These are phyloP conservation scores for Glaucidium brasilianum DNA, from an alignment of 2,113 vertebrate species.

Conservation along the genomic window DNA sequence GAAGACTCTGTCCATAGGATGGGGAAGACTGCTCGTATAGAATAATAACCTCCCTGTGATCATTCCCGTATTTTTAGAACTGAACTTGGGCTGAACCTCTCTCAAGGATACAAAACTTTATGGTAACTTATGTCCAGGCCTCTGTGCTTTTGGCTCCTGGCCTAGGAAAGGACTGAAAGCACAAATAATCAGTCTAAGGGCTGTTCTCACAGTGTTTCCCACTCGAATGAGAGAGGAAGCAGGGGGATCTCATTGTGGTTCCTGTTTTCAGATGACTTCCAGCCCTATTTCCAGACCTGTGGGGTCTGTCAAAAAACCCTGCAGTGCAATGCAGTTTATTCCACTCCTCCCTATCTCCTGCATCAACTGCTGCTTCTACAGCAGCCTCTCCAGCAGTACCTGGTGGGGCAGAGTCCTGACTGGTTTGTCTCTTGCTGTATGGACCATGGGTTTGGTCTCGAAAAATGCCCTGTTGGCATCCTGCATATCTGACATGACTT, in stretches of 20 bases:
- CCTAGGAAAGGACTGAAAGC: slow-evolving; percentile 28
- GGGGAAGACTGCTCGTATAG: neutral
- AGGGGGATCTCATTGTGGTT: neutral
- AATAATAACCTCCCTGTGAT: neutral
- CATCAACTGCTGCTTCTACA: neutral
- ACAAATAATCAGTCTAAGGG: neutral
- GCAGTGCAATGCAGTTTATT: neutral
- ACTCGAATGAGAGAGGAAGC: neutral
- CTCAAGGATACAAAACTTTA: slow-evolving; percentile 24
- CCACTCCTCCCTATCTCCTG: neutral
- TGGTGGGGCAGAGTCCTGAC: neutral
- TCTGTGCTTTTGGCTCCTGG: slow-evolving; percentile 22
- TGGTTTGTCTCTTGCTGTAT: rapidly evolving
- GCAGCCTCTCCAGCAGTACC: neutral
- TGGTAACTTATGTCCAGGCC: neutral
- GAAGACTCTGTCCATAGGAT: neutral
- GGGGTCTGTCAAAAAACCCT: neutral
- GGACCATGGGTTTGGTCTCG: rapidly evolving
- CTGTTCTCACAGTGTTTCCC: neutral
- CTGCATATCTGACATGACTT: neutral
- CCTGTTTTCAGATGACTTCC: neutral
- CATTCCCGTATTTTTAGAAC: slow-evolving; percentile 31
- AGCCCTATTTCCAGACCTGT: neutral
- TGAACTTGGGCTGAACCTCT: slow-evolving; percentile 59
- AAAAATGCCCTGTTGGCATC: neutral